A percentile compares a stretch with the other conserved stretches of the same genome.
Conservation (phyloP, 2,888 invertebrate genomes). For the Plusia festucae region DNA sequence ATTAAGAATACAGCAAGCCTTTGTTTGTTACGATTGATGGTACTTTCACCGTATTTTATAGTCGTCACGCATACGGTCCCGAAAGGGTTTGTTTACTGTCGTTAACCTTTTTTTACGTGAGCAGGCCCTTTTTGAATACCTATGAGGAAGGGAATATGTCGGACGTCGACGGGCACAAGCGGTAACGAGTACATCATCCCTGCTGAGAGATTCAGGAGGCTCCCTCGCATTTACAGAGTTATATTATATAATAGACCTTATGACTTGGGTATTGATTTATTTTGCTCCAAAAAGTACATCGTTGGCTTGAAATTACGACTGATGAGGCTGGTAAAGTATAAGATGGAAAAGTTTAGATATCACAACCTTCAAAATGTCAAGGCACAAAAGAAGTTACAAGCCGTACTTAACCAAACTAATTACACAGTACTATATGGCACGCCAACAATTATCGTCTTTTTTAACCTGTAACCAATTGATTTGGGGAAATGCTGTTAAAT, state of each 20-base stretch:
- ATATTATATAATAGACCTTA: too few relatives aligned
- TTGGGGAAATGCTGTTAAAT: neutral
- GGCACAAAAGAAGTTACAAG: neutral
- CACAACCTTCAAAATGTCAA: too few relatives aligned
- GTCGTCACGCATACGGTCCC: constrained; percentile 12
- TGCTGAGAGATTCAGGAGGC: neutral
- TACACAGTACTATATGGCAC: neutral
- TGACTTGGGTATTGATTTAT: neutral
- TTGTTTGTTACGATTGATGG: constrained; percentile 37
- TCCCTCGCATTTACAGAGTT: neutral
- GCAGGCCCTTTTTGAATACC: constrained; percentile 15
- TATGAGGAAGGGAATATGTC: neutral
- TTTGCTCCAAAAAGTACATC: neutral
- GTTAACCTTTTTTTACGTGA: constrained; percentile 12
- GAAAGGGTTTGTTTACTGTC: constrained; percentile 8
- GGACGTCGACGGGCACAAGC: neutral
- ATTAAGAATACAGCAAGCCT: constrained; percentile 12
- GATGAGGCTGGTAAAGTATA: neutral
- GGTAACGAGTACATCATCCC: constrained; percentile 4
- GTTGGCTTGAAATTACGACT: neutral
- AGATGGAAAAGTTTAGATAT: too few relatives aligned
- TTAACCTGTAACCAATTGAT: neutral
- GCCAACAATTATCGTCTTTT: neutral
- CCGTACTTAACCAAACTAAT: neutral
- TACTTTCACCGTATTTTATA: constrained; percentile 37